Percentiles rank a stretch among this genome's conserved stretches.
Conservation (phyloP, 1,140 invertebrate genomes). For the Riptortus pedestris region DNA sequence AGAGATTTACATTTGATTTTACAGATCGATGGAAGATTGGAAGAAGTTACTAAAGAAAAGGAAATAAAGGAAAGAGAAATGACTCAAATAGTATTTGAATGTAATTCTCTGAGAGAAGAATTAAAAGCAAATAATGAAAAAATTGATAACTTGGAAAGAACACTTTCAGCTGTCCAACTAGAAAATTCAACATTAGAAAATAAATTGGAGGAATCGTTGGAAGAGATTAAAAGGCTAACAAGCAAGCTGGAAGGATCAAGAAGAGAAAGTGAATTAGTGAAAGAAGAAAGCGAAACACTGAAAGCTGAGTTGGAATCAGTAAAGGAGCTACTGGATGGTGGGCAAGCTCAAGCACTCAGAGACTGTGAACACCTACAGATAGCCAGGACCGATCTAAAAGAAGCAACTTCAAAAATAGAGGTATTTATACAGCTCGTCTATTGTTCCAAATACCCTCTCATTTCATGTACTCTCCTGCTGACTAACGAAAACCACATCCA, state of each 20-base stretch:
- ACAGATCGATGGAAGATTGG: not conserved
- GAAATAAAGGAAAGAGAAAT: conserved; percentile 30
- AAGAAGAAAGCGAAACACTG: conserved; percentile 5
- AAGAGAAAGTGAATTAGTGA: not conserved
- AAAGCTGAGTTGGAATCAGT: conserved; percentile 14
- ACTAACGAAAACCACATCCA: too few species aligned
- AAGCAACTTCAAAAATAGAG: conserved; percentile 10
- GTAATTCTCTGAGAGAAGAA: conserved; percentile 15
- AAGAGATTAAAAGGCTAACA: not conserved
- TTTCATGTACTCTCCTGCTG: too few species aligned
- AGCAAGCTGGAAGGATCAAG: not conserved
- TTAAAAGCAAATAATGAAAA: conserved; percentile 21
- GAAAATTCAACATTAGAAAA: conserved; percentile 7
- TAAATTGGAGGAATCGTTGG: conserved; percentile 2
- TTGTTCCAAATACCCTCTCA: too few species aligned
- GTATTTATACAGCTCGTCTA: not conserved
- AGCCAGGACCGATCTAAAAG: conserved; percentile 11
- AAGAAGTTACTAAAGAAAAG: conserved; percentile 23
- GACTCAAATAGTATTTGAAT: conserved; percentile 29
- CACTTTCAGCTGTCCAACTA: conserved; percentile 18
- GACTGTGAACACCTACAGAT: conserved; percentile 15
- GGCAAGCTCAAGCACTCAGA: not conserved
- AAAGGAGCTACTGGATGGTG: conserved; percentile 16
- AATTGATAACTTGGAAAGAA: conserved; percentile 19
- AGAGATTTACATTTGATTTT: not conserved